phyloP scores from a whole-genome alignment of 2,113 vertebrate species.

The Ceyx margarethae region DNA sequence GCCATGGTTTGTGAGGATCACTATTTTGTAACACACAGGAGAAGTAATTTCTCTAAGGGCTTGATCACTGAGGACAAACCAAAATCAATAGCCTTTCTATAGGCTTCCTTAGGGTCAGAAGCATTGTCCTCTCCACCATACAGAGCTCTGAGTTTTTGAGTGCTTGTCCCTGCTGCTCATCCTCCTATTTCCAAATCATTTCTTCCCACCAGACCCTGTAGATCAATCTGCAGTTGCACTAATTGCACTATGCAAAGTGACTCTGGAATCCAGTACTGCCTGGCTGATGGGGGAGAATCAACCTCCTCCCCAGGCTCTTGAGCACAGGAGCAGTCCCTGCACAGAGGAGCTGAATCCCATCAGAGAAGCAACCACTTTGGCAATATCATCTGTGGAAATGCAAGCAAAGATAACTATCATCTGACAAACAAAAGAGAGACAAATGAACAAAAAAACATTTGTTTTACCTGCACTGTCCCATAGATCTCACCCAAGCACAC shows the following conservation, averaged over 20 bases:
- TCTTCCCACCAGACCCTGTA: neutral
- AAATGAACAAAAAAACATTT: neutral
- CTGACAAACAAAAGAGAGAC: neutral
- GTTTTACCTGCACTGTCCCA: constrained; percentile 39
- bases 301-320: neutral
- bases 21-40: neutral
- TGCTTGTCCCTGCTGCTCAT: neutral
- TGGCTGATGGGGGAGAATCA: neutral
- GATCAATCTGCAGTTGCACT: neutral
- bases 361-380: neutral
- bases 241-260: neutral
- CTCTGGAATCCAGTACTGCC: neutral
- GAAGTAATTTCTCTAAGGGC: neutral
- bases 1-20: neutral
- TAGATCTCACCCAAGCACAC: neutral
- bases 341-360: neutral
- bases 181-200: neutral
- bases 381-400: neutral
- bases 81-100: neutral
- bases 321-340: neutral
- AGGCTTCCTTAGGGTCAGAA: neutral
- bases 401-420: neutral
- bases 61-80: neutral
- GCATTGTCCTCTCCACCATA: neutral
- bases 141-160: neutral